phyloP scores from a whole-genome alignment of 2,888 invertebrate genomes.

The Iphiclides podalirius region DNA sequence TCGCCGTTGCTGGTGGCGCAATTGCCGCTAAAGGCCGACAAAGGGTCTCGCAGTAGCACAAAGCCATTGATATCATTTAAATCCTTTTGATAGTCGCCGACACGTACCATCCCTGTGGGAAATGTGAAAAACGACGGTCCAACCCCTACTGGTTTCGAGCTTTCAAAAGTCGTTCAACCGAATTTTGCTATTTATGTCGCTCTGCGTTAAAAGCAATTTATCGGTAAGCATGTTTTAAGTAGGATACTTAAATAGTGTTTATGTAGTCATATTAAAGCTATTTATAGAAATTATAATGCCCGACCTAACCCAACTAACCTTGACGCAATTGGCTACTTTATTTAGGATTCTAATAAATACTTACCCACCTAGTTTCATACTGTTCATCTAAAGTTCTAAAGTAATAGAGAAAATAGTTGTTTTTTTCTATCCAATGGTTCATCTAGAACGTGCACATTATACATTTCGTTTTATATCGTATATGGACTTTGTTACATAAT shows the following conservation, averaged over 20 bases:
- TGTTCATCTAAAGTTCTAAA: no score
- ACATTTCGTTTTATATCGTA: no score
- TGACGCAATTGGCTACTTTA: no score
- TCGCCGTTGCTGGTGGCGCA: constrained; percentile 40
- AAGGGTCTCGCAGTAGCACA: constrained; percentile 68
- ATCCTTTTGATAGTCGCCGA: constrained; percentile 66
- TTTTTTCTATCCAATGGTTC: no score
- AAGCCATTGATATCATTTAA: constrained; percentile 74
- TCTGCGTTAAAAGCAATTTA: constrained; percentile 9
- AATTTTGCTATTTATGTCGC: constrained; percentile 16
- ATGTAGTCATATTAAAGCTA: no score
- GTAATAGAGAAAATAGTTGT: no score
- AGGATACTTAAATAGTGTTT: no score
- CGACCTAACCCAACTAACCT: no score
- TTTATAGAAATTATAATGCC: no score
- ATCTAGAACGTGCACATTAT: no score
- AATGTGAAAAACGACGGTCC: constrained; percentile 30
- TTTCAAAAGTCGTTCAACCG: constrained; percentile 20
- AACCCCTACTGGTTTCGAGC: constrained; percentile 29
- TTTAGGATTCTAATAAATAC: no score
- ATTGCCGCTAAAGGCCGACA: constrained; percentile 54
- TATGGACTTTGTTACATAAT: constrained; percentile 53
- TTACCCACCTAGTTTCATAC: no score
- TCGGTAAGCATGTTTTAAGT: not conserved
- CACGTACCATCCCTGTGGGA: constrained; percentile 49